phyloP scores from a whole-genome alignment of 2,797 vertebrate genomes.

The Vireo griseus region DNA sequence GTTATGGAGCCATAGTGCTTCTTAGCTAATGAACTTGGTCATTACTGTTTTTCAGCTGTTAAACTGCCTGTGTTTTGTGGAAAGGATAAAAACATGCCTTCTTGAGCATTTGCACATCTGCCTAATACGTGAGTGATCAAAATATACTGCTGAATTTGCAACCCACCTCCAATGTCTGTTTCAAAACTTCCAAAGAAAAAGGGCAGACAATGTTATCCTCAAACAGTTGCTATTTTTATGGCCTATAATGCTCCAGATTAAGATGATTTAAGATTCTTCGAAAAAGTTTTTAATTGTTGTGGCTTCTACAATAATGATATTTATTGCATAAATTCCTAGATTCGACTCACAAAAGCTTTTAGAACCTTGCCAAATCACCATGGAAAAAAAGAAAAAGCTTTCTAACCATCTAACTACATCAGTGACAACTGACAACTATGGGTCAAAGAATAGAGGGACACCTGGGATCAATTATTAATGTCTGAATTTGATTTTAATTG shows the following conservation, averaged over 20 bases:
- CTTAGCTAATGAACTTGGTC: not conserved
- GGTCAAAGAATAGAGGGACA: slow-evolving; percentile 31
- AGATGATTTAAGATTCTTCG: slow-evolving; percentile 22
- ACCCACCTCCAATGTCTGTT: not conserved
- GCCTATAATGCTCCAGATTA: not conserved
- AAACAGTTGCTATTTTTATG: not conserved
- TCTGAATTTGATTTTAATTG: slow-evolving; percentile 62
- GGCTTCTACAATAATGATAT: not conserved
- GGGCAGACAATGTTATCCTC: not conserved
- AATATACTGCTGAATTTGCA: not conserved
- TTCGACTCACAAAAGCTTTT: not conserved
- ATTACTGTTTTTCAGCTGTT: not conserved
- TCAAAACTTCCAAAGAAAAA: slow-evolving; percentile 14
- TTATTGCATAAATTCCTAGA: slow-evolving; percentile 1
- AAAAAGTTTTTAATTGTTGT: slow-evolving; percentile 14
- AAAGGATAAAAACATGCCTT: not conserved
- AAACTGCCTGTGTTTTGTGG: not conserved
- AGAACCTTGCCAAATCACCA: slow-evolving; percentile 20
- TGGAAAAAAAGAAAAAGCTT: not conserved
- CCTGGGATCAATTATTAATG: slow-evolving; percentile 55
- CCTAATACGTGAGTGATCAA: not conserved
- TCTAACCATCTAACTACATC: not conserved
- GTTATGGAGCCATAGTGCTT: not conserved
- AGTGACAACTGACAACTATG: slow-evolving; percentile 44
- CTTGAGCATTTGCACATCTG: not conserved